Base-by-base conservation (phyloP, 2,888 invertebrate species). In the Neria commutata region DNA sequence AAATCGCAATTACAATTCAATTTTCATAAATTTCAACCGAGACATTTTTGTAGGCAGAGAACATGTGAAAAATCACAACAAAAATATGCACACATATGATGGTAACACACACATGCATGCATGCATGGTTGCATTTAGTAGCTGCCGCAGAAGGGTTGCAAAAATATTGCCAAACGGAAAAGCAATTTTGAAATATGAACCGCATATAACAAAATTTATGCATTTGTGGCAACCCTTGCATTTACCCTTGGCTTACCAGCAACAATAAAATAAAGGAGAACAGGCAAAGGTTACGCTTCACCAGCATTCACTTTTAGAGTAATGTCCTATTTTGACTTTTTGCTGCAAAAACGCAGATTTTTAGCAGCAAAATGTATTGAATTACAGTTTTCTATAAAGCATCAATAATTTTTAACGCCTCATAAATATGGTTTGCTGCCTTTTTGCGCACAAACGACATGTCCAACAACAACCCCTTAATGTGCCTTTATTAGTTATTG, bases 1-100 rank as follows among this genome's bases (percentile, higher is more conserved):
- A 62, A 73, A 71, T 73, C 67, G 74, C 77, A 78, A 77, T 77
- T 78, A 78, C 76, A 75, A 75, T 76, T 74, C 77, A 77, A 77
- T 78, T 77, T 77, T 77, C 75, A 77, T 78, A 77, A 77, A 77
- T 73, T 69, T 65, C 42, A 19, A 6, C 21, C n/a, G n/a, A n/a
- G n/a, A n/a, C n/a, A n/a, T n/a, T n/a, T n/a, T n/a, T n/a, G n/a
- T n/a, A n/a, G 65, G 59, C 60, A 56, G 60, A 58, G 56, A 58
- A 61, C 50, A 53, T 56, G 45, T 26, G 46, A 59, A 24, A 42
- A 60, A 61, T 61, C 59, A 57, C 58, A 49, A 54, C 24, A 50
- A 48, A 53, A 29, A 47, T 57, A 56, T 55, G 17, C 47, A 48
- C 57, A 58, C 54, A 40, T n/a, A n/a, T n/a, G n/a, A n/a, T n/a